phyloP scores from a whole-genome alignment of 2,797 vertebrate genomes.

The Chloroceryle amazona region DNA sequence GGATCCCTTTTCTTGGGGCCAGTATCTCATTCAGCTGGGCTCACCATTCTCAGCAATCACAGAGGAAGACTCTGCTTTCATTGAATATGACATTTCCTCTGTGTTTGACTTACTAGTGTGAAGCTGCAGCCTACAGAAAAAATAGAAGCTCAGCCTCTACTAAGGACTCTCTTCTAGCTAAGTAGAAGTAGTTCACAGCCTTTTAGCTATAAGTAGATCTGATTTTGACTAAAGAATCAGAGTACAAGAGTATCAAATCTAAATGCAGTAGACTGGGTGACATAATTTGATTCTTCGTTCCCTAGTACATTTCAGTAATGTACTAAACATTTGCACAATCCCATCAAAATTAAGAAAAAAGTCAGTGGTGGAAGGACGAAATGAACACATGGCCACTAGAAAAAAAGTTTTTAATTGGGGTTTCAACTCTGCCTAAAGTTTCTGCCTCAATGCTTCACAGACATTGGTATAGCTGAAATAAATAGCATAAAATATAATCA shows the following conservation, averaged over 20 bases:
- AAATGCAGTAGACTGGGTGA: background rate
- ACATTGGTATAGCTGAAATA: background rate
- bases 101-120: background rate
- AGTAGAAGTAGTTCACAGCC: background rate
- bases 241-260: background rate
- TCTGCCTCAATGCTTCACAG: background rate
- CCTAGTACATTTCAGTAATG: background rate
- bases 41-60: background rate
- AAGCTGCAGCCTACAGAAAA: slow-evolving; percentile 15
- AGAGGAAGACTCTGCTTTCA: background rate
- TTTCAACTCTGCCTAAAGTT: background rate
- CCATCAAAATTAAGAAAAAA: background rate
- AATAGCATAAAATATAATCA: background rate
- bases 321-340: background rate
- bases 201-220: background rate
- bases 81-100: background rate
- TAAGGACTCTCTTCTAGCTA: background rate
- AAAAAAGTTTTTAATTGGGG: background rate
- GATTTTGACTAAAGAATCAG: slow-evolving; percentile 6
- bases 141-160: background rate
- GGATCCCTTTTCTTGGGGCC: background rate
- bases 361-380: background rate
- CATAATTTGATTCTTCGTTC: background rate
- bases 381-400: background rate
- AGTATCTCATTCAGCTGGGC: background rate